Evolutionary conservation across 2,888 invertebrate genomes (phyloP), one percentile per base, ranked within the genome.

Genomic region (Meta bourneti): DNA sequence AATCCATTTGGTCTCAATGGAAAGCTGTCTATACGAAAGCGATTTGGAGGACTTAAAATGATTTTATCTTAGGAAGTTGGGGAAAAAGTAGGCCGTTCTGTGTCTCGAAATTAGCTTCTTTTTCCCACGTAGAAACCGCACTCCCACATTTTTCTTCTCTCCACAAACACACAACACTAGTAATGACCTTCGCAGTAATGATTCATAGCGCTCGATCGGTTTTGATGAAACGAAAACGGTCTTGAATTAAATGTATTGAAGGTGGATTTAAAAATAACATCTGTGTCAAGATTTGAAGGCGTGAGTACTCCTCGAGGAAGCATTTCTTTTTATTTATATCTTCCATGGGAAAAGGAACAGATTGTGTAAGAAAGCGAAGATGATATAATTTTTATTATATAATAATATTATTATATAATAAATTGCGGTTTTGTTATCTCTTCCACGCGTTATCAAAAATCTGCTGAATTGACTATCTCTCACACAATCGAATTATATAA

Each of bases 21-120:
- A 61, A 61, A 61, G 61, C 16, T 61, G 13, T 61, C 61, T 61
- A 61, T 61, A 16, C 61, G 61, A 61, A 61, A 61, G 61, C 61
- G 61, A 8, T 61, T 61, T 61, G 16, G 61, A 0, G 11, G 61
- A 61, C 8, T 61, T 16, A 85, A 75, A 77, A 81, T 8, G 34
- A 69, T 81, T 81, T 69, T 61, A 70, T 81, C 61, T 69, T 20
- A 11, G n/a, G 52, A 79, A 79, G 49, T 77, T 54, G 52, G 20
- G 48, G 52, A 7, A 34, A 81, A 86, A 86, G 85, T 86, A 86
- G 85, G 78, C 6, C 85, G 70, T 78, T 78, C 77, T 51, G 78
- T 19, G 19, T n/a, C 20, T 75, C 48, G 51, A 86, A 78, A 78
- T 51, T 19, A 69, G 11, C 78, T 86, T 70, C 16, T 7, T 16